Conservation (phyloP, 2,888 invertebrate genomes). For the Amblyjoppa fuscipennis region DNA sequence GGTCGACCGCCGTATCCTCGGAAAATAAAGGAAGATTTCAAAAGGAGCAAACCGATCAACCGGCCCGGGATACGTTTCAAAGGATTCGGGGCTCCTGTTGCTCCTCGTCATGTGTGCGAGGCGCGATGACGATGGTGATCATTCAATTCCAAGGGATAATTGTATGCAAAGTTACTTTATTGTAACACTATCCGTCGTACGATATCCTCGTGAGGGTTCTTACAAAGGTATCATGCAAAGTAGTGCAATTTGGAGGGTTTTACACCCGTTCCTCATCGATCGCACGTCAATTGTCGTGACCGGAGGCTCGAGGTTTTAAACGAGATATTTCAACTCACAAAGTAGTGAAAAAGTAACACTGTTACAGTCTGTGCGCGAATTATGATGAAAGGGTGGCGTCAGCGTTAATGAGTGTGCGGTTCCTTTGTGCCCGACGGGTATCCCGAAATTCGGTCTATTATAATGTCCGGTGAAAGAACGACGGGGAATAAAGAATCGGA, state of each 20-base stretch:
- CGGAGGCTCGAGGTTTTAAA: constrained; percentile 6
- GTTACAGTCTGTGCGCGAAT: constrained; percentile 22
- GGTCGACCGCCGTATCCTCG: constrained; percentile 63
- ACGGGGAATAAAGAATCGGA: constrained; percentile 14
- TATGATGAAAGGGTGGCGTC: constrained; percentile 18
- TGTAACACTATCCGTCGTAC: not conserved
- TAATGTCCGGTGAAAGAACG: constrained; percentile 23
- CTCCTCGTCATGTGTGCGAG: not conserved
- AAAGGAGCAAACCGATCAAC: not conserved
- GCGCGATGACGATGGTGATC: not conserved
- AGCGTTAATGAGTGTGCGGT: constrained; percentile 49
- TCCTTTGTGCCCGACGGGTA: constrained; percentile 30
- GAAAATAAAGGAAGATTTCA: constrained; percentile 31
- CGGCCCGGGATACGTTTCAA: constrained; percentile 15
- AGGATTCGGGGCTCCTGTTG: constrained; percentile 22
- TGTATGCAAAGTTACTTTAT: not conserved
- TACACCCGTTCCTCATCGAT: not conserved
- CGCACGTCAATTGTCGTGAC: constrained; percentile 22
- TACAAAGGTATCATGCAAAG: not conserved
- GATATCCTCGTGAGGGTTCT: not conserved
- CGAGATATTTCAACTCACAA: not conserved
- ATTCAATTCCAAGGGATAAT: constrained; percentile 12
- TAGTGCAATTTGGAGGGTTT: not conserved
- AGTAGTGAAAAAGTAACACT: constrained; percentile 34
- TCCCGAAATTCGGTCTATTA: constrained; percentile 20